Evolutionary conservation across 2,113 vertebrate genomes (phyloP), one percentile per base, ranked within the genome.

Genomic region (Proterorhinus semilunaris): DNA sequence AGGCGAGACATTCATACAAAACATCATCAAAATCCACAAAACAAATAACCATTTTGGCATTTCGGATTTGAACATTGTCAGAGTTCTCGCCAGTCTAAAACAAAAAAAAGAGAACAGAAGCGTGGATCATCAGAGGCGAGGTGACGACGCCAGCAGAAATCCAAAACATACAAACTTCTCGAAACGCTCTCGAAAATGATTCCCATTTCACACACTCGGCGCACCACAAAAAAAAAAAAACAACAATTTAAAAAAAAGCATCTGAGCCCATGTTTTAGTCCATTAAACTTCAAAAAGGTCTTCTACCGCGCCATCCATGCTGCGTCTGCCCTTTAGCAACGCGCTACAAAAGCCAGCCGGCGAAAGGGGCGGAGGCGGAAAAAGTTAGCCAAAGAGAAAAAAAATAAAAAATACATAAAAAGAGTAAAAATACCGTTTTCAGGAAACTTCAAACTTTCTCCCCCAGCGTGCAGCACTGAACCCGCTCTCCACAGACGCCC

Each of bases 301-400:
- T 61, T 45, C 61, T 74, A 83, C 47, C 65, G 64, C 52, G 16
- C 43, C 13, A 15, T 16, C 53, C 51, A 61, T 13, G 42, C 27
- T 1, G 16, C 21, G 65, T 62, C 52, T 62, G 47, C 76, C 44
- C n/a, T 67, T 68, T 42, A 59, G 46, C 42, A 11, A 72, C 66
- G 68, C 70, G 55, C 65, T 55, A 69, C 55, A 36, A 71, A 36
- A 81, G 76, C 6, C 68, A 58, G 62, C 50, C 75, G 52, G 79
- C 72, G 72, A 68, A 66, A 16, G 67, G 44, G 67, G 44, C n/a
- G 70, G 27, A 76, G 75, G 67, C 51, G 79, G 78, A 69, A 55
- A 79, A 58, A 10, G 50, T 15, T 8, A 5, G 10, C 27, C 27
- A 21, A 27, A 55, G 17, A 55, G 17, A 55, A 55, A 5, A 1